phyloP scores from a whole-genome alignment of 2,797 vertebrate genomes.

The Onychomys arenicola region DNA sequence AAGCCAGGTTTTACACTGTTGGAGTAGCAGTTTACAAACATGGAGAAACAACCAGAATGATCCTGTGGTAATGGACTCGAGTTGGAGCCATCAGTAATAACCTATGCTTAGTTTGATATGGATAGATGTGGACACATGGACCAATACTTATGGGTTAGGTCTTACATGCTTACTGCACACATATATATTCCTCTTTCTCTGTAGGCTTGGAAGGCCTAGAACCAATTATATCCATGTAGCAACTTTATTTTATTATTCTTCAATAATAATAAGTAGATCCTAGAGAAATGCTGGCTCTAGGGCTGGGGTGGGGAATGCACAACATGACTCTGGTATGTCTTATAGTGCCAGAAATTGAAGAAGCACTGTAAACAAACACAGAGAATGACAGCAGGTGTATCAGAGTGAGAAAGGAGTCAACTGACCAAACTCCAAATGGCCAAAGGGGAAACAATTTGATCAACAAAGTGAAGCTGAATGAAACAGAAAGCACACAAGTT shows the following conservation, averaged over 20 bases:
- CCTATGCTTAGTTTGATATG: not conserved
- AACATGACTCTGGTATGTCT: not conserved
- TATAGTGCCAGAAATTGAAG: not conserved
- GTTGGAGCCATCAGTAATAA: not conserved
- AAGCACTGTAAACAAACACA: not conserved
- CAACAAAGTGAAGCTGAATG: not conserved
- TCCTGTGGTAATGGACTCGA: not conserved
- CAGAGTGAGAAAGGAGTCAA: not conserved
- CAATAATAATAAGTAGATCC: not conserved
- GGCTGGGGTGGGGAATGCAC: not conserved
- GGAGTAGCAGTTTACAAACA: slow-evolving; percentile 19
- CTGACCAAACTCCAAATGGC: not conserved
- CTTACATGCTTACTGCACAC: not conserved
- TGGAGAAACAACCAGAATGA: not conserved
- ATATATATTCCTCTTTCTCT: not conserved
- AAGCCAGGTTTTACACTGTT: slow-evolving; percentile 21
- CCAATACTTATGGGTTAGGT: not conserved
- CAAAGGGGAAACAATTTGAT: not conserved
- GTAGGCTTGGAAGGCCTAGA: not conserved
- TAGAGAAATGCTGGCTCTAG: not conserved
- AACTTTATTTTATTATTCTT: not conserved
- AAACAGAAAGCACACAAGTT: not conserved
- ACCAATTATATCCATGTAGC: not conserved
- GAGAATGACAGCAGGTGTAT: not conserved
- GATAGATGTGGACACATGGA: not conserved